Evolutionary conservation across 2,888 invertebrate genomes (phyloP), one percentile per base, ranked within the genome.

Genomic region (Leucophora obtusa): DNA sequence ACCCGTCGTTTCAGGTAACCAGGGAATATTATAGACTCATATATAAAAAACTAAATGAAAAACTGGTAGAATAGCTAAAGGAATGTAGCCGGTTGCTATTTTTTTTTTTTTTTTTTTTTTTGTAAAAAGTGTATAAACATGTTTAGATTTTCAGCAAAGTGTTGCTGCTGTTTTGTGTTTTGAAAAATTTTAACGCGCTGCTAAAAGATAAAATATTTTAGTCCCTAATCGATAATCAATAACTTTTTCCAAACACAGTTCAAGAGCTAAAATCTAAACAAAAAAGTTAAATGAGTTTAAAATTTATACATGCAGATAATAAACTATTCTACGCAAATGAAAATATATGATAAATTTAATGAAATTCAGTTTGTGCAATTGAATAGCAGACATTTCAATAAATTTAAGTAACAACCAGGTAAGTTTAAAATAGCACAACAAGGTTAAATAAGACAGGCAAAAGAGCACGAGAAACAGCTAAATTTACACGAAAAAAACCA

Each of bases 171-270:
- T 21, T 21, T 21, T 1, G 38, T 38, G 7, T 11, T 47, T 47
- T 14, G n/a, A 11, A 11, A 14, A 2, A 38, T 38, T 38, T 38
- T 47, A 47, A 47, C 43, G 43, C 59, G 59, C 38, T 65, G 24
- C 60, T 66, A 63, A 59, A 56, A 77, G 75, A 82, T 68, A 56
- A 71, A 66, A 68, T 69, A 28, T 76, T 53, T 65, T 58, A 88
- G 87, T 89, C 89, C 89, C 89, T 89, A 89, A 89, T 89, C 88
- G 89, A 88, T 89, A 89, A 89, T 89, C 89, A 89, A 89, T 89
- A 89, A 82, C 69, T 18, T 62, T 47, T 58, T 15, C 14, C 1
- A 62, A 62, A 62, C 15, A 24, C n/a, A 56, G 14, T 28, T 14
- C 43, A 47, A 47, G 6, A 28, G 17, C 18, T 33, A 38, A 53